phyloP scores from a whole-genome alignment of 2,888 invertebrate genomes.

The Colletes collaris region DNA sequence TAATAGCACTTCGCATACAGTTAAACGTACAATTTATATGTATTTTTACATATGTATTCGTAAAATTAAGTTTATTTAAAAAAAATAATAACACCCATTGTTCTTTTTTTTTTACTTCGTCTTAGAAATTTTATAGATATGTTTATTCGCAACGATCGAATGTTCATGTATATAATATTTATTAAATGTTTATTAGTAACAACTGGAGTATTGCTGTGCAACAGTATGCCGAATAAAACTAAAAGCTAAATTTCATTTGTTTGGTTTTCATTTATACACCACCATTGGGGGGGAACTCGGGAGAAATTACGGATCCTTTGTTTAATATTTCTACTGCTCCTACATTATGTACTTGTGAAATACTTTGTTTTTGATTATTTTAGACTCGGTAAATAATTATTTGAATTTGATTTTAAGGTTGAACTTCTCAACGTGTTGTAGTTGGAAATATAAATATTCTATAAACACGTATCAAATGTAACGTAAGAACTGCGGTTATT shows the following conservation, averaged over 20 bases:
- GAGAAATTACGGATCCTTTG: neutral
- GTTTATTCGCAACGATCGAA: constrained; percentile 15
- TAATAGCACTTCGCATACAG: constrained; percentile 1
- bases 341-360: constrained; percentile 8
- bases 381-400: neutral
- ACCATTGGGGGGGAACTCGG: no score
- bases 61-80: constrained; percentile 25
- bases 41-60: constrained; percentile 25
- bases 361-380: constrained; percentile 26
- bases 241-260: neutral
- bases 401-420: neutral
- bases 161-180: constrained; percentile 55
- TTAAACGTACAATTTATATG: constrained; percentile 11
- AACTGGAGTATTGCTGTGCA: constrained; percentile 46
- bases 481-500: constrained; percentile 12
- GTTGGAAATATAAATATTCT: constrained; percentile 54
- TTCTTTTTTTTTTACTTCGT: constrained; percentile 1
- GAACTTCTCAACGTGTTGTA: neutral
- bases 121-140: constrained; percentile 34
- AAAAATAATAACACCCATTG: neutral
- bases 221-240: constrained; percentile 60
- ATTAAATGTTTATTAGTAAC: constrained; percentile 42
- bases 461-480: constrained; percentile 58
- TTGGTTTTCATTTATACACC: neutral
- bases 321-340: constrained; percentile 6